These are phyloP conservation scores for Onychomys leucogaster DNA, from an alignment of 2,797 vertebrate species.

Conservation along the genomic window DNA sequence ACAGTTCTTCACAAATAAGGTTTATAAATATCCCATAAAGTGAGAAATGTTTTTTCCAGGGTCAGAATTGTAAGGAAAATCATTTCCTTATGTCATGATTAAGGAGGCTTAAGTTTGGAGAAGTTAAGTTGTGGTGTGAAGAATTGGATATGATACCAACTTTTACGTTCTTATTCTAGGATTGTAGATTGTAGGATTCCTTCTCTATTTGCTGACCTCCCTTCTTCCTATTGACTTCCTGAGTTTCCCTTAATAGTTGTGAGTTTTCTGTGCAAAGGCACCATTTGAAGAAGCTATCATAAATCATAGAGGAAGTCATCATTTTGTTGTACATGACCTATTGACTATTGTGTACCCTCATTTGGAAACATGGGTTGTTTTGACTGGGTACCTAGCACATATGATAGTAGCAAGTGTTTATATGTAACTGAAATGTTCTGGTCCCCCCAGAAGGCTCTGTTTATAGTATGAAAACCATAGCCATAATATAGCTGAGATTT, in stretches of 20 bases:
- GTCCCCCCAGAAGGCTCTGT: neutral
- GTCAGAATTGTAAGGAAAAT: neutral
- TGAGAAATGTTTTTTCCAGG: neutral
- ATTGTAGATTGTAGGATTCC: no score
- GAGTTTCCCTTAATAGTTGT: neutral
- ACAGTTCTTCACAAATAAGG: neutral
- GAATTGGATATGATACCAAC: neutral
- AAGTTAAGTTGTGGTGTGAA: neutral
- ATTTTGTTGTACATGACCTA: neutral
- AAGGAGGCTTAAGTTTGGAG: neutral
- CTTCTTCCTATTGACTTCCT: neutral
- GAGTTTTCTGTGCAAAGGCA: neutral
- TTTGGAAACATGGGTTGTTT: neutral
- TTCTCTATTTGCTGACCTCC: neutral
- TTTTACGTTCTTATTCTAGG: neutral
- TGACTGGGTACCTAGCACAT: neutral
- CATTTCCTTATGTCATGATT: conserved; percentile 32
- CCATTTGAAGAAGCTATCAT: neutral
- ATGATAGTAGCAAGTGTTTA: neutral
- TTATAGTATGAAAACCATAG: neutral
- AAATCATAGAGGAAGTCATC: neutral
- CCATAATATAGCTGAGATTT: neutral
- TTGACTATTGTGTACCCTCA: neutral
- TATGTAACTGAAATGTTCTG: neutral
- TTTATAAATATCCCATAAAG: neutral